Evolutionary conservation across 2,113 vertebrate species (phyloP).

Genomic region (Corythaeola cristata): DNA sequence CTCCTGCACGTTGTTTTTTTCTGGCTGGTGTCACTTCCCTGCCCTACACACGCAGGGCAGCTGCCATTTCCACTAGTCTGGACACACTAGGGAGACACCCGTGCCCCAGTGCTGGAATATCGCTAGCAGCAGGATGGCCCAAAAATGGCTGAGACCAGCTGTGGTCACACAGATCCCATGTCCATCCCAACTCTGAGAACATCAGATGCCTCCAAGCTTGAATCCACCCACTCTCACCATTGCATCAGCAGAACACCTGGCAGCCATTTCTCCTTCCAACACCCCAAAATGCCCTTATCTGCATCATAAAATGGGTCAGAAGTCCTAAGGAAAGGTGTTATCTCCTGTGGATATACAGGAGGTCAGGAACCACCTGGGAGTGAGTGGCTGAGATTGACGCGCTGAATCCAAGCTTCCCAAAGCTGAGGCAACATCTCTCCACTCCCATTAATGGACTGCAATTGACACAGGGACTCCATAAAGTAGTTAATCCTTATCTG

Average conservation of each 20-base stretch:
- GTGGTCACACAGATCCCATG: not conserved
- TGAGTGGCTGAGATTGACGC: not conserved
- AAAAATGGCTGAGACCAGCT: not conserved
- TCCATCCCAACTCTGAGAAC: not conserved
- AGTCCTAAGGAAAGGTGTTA: not conserved
- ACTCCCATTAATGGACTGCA: not conserved
- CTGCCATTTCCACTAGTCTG: not conserved
- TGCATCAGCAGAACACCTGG: not conserved
- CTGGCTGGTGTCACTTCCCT: not conserved
- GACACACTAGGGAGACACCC: not conserved
- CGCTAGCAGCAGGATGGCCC: not conserved
- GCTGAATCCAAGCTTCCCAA: not conserved
- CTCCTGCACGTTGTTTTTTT: not conserved
- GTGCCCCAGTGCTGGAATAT: not conserved
- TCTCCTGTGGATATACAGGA: not conserved
- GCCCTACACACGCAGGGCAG: not conserved
- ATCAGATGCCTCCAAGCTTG: not conserved
- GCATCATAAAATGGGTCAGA: not conserved
- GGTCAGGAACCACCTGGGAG: not conserved
- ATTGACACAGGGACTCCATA: not conserved
- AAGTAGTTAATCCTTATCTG: conserved; percentile 34
- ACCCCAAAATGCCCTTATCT: not conserved
- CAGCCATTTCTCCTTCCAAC: not conserved
- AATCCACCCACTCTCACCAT: not conserved
- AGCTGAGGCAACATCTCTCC: not conserved